A percentile compares a stretch with the other conserved stretches of the same genome.
Conservation (phyloP, 1,140 invertebrate genomes). For the Antheraea mylitta region DNA sequence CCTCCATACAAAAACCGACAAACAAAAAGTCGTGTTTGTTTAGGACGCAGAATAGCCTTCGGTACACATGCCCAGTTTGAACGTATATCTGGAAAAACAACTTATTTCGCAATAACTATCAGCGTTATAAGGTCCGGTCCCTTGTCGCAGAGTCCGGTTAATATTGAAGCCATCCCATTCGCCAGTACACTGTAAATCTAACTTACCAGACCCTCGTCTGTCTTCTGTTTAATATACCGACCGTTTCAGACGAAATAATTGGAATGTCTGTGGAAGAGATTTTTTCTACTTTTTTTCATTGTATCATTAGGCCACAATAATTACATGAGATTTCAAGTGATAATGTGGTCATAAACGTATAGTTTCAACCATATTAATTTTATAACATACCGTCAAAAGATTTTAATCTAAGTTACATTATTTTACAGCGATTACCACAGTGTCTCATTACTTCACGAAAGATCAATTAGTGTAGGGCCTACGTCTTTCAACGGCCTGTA, state of each 20-base stretch:
- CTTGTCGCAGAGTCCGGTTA: slow-evolving; percentile 33
- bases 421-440: too few relatives aligned
- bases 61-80: background rate
- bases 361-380: too few relatives aligned
- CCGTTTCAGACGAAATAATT: background rate
- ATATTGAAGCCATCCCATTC: slow-evolving; percentile 32
- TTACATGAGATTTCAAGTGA: too few relatives aligned
- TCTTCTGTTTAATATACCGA: slow-evolving; percentile 13
- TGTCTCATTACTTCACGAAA: too few relatives aligned
- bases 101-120: slow-evolving; percentile 4
- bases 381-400: too few relatives aligned
- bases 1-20: background rate
- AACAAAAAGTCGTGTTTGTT: background rate
- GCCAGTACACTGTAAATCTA: slow-evolving; percentile 37
- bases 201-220: slow-evolving; percentile 33
- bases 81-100: slow-evolving; percentile 4
- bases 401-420: too few relatives aligned
- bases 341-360: too few relatives aligned
- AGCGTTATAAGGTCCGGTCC: slow-evolving; percentile 14
- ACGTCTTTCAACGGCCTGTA: too few relatives aligned
- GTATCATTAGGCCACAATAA: background rate
- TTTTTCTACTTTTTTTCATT: background rate
- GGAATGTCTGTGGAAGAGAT: background rate
- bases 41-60: background rate
- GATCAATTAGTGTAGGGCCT: too few relatives aligned